Percentiles rank a stretch among this genome's conserved stretches.
Conservation (phyloP, 2,797 vertebrate genomes). For the Eulemur mongoz region DNA sequence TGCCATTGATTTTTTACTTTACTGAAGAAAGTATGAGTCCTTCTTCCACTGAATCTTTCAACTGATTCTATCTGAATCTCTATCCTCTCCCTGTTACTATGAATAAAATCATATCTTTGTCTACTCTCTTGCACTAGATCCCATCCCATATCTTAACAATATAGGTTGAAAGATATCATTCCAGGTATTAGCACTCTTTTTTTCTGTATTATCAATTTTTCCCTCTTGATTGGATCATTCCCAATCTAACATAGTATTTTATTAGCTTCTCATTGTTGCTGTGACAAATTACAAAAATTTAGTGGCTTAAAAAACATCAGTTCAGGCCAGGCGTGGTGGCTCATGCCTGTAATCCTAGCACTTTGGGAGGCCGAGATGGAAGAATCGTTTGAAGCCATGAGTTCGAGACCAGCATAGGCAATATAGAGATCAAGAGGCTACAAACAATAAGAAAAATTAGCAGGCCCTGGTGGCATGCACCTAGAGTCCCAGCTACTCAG, state of each 20-base stretch:
- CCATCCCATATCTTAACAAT: not conserved
- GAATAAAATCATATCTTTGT: not conserved
- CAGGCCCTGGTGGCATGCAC: fast-evolving
- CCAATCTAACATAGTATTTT: not conserved
- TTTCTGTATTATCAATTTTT: not conserved
- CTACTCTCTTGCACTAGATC: not conserved
- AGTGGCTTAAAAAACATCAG: not conserved
- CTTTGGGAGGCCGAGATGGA: too few relatives aligned
- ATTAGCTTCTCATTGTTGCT: not conserved
- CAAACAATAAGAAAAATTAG: too few relatives aligned
- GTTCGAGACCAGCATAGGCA: too few relatives aligned
- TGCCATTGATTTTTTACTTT: not conserved
- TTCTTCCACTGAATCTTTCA: not conserved
- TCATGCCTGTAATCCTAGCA: too few relatives aligned
- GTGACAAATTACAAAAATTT: not conserved
- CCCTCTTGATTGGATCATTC: not conserved
- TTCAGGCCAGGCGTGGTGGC: too few relatives aligned
- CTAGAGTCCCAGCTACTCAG: too few relatives aligned
- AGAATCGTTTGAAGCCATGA: too few relatives aligned
- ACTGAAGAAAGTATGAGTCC: not conserved
- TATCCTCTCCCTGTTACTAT: not conserved
- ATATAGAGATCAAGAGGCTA: too few relatives aligned
- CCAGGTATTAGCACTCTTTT: not conserved
- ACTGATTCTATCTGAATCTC: not conserved
- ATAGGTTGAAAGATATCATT: not conserved